Evolutionary conservation across 2,113 vertebrate genomes (phyloP).

Genomic region (Syrrhaptes paradoxus): DNA sequence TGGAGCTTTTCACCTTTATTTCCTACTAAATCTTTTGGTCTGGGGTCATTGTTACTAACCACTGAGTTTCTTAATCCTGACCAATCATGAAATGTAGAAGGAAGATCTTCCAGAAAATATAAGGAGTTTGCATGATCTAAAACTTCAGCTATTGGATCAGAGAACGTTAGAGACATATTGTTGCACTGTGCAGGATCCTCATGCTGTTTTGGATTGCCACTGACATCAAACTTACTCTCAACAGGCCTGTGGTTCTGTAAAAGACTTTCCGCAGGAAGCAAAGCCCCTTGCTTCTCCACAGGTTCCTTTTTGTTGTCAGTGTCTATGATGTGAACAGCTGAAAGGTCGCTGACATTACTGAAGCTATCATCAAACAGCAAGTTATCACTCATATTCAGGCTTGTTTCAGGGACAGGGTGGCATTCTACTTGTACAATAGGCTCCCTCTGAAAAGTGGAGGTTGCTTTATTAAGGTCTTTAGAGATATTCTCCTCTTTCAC

Average conservation of each 20-base stretch:
- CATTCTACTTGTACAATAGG: slow-evolving; percentile 21
- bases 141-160: slow-evolving; percentile 80
- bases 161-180: slow-evolving; percentile 81
- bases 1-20: slow-evolving; percentile 18
- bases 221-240: not conserved
- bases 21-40: not conserved
- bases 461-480: not conserved
- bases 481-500: not conserved
- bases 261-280: slow-evolving; percentile 24
- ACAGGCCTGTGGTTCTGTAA: not conserved
- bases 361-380: slow-evolving; percentile 94
- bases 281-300: not conserved
- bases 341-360: slow-evolving; percentile 68
- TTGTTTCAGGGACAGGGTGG: slow-evolving; percentile 65
- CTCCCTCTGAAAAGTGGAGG: not conserved
- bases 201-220: not conserved
- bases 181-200: not conserved
- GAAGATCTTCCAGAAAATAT: not conserved
- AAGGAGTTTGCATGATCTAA: slow-evolving; percentile 55
- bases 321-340: slow-evolving; percentile 60
- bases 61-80: slow-evolving; percentile 1
- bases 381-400: slow-evolving; percentile 86
- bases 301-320: slow-evolving; percentile 40
- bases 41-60: not conserved
- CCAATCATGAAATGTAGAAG: not conserved